Base-by-base conservation (phyloP, 2,888 invertebrate species). In the Arctia plantaginis region DNA sequence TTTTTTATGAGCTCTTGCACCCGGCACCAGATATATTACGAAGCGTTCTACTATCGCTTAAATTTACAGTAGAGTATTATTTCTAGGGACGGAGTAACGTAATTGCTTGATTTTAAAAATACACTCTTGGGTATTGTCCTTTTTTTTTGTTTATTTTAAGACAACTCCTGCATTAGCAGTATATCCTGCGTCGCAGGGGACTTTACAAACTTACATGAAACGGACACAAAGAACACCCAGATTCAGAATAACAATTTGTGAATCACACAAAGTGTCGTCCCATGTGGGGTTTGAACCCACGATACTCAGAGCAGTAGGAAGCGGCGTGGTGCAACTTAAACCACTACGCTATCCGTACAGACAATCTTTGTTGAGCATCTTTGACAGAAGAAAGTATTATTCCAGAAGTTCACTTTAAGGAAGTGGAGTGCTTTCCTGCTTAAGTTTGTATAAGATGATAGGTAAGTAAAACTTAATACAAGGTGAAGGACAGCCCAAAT, bases 1-100 rank as follows among this genome's bases (percentile, higher is more conserved):
- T 80, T 75, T 78, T 82, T 77, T 77, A 80, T 71, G 82, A 71
- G 55, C 67, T 71, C 77, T 20, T 51, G 70, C 80, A 82, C 71
- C 69, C 62, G 69, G 41, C 23, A 44, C 69, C 23, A 23, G 51
- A 55, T 23, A 15, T 35, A 23, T 7, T 51, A 15, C 55, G n/a
- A 15, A 15, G 15, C 4, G 7, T 6, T 47, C 47, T 44, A 27
- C 27, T 33, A 20, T 10, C 44, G 27, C n/a, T 62, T 69, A 41
- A 70, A 70, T 70, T n/a, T 41, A 41, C 59, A 30, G 15, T 20
- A 18, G n/a, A 39, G 39, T 69, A 35, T 35, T 41, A 27, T 62
- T 62, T 68, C 51, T 55, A n/a, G 20, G 6, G 55, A 69, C 13
- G 47, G 15, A 13, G n/a, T 18, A 35, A 51, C 12, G 68, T 51